Conservation (phyloP, 2,113 vertebrate genomes). For the Salvator merianae region DNA sequence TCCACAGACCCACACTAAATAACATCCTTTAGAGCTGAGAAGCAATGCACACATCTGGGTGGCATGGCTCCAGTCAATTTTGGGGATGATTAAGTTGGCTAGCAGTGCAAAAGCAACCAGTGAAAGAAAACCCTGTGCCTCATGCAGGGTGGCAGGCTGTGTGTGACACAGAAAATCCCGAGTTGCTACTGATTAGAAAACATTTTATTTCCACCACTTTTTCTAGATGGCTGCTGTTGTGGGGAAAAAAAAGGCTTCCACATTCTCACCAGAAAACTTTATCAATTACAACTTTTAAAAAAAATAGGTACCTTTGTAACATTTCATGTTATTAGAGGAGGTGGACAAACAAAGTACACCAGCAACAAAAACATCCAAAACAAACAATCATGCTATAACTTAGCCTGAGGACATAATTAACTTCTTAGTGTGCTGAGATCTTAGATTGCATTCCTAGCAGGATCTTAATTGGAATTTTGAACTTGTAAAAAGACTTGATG, state of each 20-base stretch:
- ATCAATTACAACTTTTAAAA: slow-evolving; percentile 59
- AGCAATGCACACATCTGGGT: slow-evolving; percentile 28
- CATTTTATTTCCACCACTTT: slow-evolving; percentile 54
- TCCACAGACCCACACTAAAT: slow-evolving; percentile 38
- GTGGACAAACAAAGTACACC: slow-evolving; percentile 64
- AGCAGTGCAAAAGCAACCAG: slow-evolving; percentile 19
- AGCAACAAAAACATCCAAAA: slow-evolving; percentile 5
- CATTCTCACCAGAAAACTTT: slow-evolving; percentile 58
- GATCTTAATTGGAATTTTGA: slow-evolving; percentile 76
- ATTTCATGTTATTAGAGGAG: slow-evolving; percentile 71
- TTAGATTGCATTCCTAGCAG: slow-evolving; percentile 81
- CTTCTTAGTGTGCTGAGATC: slow-evolving; percentile 75
- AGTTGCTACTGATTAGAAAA: slow-evolving; percentile 61
- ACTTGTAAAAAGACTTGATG: slow-evolving; percentile 64
- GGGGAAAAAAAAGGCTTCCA: slow-evolving; percentile 55
- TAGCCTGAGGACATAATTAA: slow-evolving; percentile 81
- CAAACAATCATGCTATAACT: slow-evolving; percentile 70
- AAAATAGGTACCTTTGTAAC: slow-evolving; percentile 59
- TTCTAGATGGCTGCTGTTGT: slow-evolving; percentile 51
- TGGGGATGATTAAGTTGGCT: slow-evolving; percentile 40
- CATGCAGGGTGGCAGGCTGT: slow-evolving; percentile 51
- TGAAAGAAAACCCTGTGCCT: slow-evolving; percentile 25
- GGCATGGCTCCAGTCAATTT: slow-evolving; percentile 42
- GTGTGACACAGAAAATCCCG: slow-evolving; percentile 39
- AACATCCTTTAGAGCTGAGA: slow-evolving; percentile 26